Evolutionary conservation across 2,797 vertebrate genomes (phyloP).

Genomic region (Otolemur crassicaudatus): DNA sequence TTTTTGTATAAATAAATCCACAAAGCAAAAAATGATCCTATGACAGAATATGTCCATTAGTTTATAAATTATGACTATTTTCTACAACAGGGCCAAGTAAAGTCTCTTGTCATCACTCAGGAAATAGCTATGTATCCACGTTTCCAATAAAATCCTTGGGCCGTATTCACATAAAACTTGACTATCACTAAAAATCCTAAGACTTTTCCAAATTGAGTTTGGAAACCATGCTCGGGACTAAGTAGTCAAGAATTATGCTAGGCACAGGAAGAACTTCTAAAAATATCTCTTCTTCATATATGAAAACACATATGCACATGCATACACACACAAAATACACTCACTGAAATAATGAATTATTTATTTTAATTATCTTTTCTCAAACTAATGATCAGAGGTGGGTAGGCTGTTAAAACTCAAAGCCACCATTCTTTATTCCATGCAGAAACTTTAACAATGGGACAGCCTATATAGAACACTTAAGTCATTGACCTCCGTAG

Average conservation of each 20-base stretch:
- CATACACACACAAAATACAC: not conserved
- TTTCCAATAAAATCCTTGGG: not conserved
- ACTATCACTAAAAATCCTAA: slow-evolving; percentile 9
- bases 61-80: not conserved
- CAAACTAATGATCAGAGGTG: not conserved
- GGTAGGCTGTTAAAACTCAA: not conserved
- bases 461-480: not conserved
- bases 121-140: not conserved
- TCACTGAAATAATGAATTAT: not conserved
- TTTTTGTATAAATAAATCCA: slow-evolving; percentile 27
- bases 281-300: not conserved
- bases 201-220: slow-evolving; percentile 22
- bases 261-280: not conserved
- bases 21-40: not conserved
- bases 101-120: not conserved
- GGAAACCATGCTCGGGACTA: not conserved
- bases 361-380: slow-evolving; percentile 12
- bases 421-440: not conserved
- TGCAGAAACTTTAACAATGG: not conserved
- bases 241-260: slow-evolving; percentile 29
- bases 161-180: not conserved
- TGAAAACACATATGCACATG: not conserved
- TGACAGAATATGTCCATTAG: not conserved
- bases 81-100: not conserved
- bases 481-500: not conserved